Base-by-base conservation (phyloP, 2,797 vertebrate genomes). In the Iguana delicatissima region DNA sequence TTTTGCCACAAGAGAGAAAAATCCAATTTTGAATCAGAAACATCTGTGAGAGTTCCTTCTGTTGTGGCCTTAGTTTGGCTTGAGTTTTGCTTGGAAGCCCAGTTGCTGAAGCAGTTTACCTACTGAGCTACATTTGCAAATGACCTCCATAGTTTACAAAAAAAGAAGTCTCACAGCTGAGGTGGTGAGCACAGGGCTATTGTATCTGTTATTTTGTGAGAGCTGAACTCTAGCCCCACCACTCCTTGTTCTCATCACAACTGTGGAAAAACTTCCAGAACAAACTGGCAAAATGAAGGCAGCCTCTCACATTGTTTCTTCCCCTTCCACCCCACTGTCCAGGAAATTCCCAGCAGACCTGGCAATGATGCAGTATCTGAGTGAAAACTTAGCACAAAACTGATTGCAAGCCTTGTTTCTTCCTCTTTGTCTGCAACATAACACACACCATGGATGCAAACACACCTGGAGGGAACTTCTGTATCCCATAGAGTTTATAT, bases 401-500 rank as follows among this genome's bases (percentile, higher is more conserved):
- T 79, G 42, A 73, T 67, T 74, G 32, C 9, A 46, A 69, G 46
- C 29, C 13, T 18, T 42, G 5, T 29, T 38, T 64, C 55, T 55
- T 22, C 38, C 32, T 86, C 52, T 79, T 79, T 29, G 29, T 55
- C 89, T 38, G 6, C 22, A 26, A 32, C 79, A 55, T 64, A 79
- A 85, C 73, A 59, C 69, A 80, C 59, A 55, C 29, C 50, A 84
- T 35, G 35, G 73, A 84, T 79, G 80, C 77, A 84, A 87, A 87
- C 35, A 83, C 73, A 87, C 16, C 77, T 69, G 52, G 73, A 55
- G 62, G 35, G 35, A 73, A 69, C 46, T 59, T 81, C 87, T 89
- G 89, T 82, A 88, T 90, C 92, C 89, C 92, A 88, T 90, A 83
- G 86, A 92, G 82, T 90, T 89, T 92, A 90, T 90, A 89, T 88